Base-by-base conservation (phyloP, 92 coral and sea anemone species). In the Pocillopora meandrina region DNA sequence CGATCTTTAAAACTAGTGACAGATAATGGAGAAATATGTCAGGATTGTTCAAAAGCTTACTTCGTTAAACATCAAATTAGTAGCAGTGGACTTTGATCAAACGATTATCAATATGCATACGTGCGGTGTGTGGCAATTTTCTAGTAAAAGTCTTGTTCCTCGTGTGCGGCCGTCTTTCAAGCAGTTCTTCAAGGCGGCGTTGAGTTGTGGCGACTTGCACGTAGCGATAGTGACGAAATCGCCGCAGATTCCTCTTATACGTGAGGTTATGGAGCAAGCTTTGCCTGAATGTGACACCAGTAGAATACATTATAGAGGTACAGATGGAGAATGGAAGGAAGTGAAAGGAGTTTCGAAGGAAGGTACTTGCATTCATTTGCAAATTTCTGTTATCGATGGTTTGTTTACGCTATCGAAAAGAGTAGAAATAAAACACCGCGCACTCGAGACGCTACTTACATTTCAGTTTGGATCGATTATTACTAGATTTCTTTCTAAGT, bases 141-240 rank as follows among this genome's bases (percentile, higher is more conserved):
- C 99, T 0, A 89, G 95, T 49, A 90, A 92, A 26, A 90, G 87
- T 68, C 87, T 97, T 57, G 96, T 91, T 42, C 87, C 92, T 17
- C 89, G 93, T 74, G 98, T 97, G 42, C 97, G 99, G 3, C 97
- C 99, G 12, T 90, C 95, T 17, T 97, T 97, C 83, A 91, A 93
- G 67, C 86, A 91, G 55, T 95, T 97, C 90, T 82, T 97, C 75
- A 72, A 81, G 2, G 86, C 87, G 21, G 98, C 92, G 13, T 80
- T 95, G 63, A 91, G 87, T 15, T 90, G 92, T 34, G 87, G 85
- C 17, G 86, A 90, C 7, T 61, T 97, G 10, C 87, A 85, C 77
- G 92, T 97, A 12, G 99, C 99, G 20, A 91, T 97, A 26, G 99
- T 97, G 56, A 97, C 99, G 14, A 93, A 91, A 31, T 94, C 98